These are phyloP conservation scores for Ibycter americanus DNA, from an alignment of 2,797 vertebrate genomes.

Conservation along the genomic window DNA sequence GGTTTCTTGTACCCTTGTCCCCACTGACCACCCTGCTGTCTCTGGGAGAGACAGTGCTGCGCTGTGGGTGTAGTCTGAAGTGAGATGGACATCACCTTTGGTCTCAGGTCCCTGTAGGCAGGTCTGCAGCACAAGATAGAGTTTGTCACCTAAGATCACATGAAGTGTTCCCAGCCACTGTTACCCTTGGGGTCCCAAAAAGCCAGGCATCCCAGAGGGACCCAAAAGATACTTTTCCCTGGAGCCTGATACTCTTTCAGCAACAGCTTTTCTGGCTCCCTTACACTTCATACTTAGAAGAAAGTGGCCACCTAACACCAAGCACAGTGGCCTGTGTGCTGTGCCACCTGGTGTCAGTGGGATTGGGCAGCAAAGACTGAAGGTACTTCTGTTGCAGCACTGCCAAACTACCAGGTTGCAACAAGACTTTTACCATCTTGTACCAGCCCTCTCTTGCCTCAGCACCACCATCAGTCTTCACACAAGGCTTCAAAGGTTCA, in stretches of 20 bases:
- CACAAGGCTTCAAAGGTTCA: too few species aligned
- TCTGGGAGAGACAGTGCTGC: not conserved
- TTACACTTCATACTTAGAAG: not conserved
- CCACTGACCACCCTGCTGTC: not conserved
- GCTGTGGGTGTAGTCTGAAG: fast-evolving
- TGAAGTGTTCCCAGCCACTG: not conserved
- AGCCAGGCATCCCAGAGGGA: not conserved
- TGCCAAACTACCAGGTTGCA: too few species aligned
- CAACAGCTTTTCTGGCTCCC: not conserved
- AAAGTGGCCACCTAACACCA: not conserved
- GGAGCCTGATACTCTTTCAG: not conserved
- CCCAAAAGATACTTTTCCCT: not conserved
- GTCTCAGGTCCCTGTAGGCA: not conserved
- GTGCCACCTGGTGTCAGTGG: not conserved
- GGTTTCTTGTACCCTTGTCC: not conserved
- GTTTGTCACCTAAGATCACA: not conserved
- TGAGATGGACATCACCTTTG: not conserved
- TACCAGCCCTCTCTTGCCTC: too few species aligned
- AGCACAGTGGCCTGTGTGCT: fast-evolving
- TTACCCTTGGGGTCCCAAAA: not conserved
- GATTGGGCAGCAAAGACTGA: not conserved
- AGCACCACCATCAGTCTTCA: too few species aligned
- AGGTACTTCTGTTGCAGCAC: too few species aligned
- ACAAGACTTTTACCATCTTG: too few species aligned
- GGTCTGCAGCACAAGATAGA: not conserved